A percentile compares a stretch with the other conserved stretches of the same genome.
Evolutionary conservation across 2,888 invertebrate genomes (phyloP).

Genomic region (Drosophila lutescens): DNA sequence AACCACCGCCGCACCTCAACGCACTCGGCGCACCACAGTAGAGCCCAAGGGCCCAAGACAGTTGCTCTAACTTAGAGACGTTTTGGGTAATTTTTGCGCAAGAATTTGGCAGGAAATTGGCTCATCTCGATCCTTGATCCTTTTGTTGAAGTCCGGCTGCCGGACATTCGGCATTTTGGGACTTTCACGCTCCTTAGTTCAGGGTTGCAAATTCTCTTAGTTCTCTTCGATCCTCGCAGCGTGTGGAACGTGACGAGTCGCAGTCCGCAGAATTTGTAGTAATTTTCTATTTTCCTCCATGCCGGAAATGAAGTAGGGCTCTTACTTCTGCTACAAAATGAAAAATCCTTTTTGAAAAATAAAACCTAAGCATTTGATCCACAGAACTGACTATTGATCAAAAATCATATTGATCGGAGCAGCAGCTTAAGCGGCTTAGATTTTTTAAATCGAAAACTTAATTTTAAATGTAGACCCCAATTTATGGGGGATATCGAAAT

Average conservation of each 20-base stretch:
- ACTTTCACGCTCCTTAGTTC: conserved; percentile 72
- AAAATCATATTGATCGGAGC: too few species aligned
- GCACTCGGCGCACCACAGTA: conserved; percentile 2
- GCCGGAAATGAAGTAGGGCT: too few species aligned
- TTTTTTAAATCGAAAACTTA: too few species aligned
- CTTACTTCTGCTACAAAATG: too few species aligned
- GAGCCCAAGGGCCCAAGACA: conserved; percentile 11
- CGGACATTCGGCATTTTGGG: conserved; percentile 55
- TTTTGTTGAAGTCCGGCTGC: conserved; percentile 61
- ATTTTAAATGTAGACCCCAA: too few species aligned
- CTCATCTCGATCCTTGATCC: conserved; percentile 62
- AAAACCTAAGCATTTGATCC: too few species aligned
- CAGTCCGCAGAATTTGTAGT: too few species aligned
- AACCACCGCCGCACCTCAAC: conserved; percentile 25
- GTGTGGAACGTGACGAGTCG: conserved; percentile 52
- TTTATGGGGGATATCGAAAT: too few species aligned
- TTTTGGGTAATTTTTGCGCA: conserved; percentile 53
- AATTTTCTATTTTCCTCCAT: too few species aligned
- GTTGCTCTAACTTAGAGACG: conserved; percentile 74
- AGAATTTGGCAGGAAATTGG: conserved; percentile 63
- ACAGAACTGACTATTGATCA: too few species aligned
- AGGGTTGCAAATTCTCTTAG: not conserved
- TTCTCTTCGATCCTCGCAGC: conserved; percentile 17
- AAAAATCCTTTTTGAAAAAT: too few species aligned
- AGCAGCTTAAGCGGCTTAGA: too few species aligned